Conservation (phyloP, 2,797 vertebrate species). For the Aselliscus stoliczkanus region DNA sequence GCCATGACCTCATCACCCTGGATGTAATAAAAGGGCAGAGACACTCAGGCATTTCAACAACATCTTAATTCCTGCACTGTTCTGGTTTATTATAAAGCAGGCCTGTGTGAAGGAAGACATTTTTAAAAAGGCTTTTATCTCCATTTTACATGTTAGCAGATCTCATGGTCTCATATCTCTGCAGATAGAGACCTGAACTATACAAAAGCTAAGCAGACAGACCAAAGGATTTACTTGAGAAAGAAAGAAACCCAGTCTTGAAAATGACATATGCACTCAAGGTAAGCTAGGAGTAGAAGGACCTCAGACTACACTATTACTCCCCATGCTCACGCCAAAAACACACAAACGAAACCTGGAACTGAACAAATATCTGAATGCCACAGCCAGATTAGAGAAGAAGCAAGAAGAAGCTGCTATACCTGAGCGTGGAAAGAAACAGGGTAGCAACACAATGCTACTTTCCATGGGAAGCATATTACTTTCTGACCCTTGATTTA, state of each 20-base stretch:
- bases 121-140: conserved; percentile 57
- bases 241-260: conserved; percentile 16
- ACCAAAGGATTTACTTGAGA: background rate
- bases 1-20: conserved; percentile 73
- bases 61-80: conserved; percentile 59
- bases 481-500: background rate
- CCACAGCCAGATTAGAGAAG: background rate
- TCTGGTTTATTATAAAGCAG: conserved; percentile 61
- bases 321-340: background rate
- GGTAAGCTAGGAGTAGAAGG: conserved; percentile 31
- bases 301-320: background rate
- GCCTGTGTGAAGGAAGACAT: conserved; percentile 43
- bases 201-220: background rate
- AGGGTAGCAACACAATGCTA: background rate
- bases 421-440: background rate
- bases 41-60: conserved; percentile 66
- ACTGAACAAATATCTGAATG: background rate
- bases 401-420: background rate
- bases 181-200: background rate
- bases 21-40: conserved; percentile 73
- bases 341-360: background rate
- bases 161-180: conserved; percentile 32
- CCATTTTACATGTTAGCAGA: background rate
- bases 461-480: background rate
- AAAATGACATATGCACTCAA: background rate